Evolutionary conservation across 2,797 vertebrate species (phyloP).

Genomic region (Toxotes lorentzi): DNA sequence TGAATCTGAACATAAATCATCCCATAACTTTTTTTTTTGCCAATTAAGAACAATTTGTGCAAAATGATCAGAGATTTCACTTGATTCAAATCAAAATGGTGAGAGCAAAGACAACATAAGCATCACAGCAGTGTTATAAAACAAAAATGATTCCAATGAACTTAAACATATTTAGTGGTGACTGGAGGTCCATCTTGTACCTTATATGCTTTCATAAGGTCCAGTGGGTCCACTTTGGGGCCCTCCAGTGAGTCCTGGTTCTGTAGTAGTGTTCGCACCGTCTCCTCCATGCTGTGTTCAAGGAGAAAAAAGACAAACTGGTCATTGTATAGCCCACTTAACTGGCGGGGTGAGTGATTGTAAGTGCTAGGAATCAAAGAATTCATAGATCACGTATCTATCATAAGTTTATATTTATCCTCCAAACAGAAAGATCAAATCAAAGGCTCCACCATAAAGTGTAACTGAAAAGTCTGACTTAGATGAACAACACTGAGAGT

Average conservation of each 20-base stretch:
- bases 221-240: constrained; percentile 87
- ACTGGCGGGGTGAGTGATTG: background rate
- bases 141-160: background rate
- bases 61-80: background rate
- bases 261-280: constrained; percentile 89
- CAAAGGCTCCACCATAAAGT: background rate
- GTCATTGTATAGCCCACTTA: constrained; percentile 1
- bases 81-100: background rate
- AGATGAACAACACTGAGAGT: no score
- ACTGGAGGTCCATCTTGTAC: constrained; percentile 68
- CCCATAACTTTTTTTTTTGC: background rate
- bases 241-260: constrained; percentile 88
- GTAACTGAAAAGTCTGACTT: background rate
- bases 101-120: background rate
- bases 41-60: background rate
- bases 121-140: background rate
- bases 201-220: constrained; percentile 90
- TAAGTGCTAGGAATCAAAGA: background rate
- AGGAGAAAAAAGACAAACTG: constrained; percentile 20
- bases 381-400: background rate
- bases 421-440: no score
- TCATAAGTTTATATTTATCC: background rate
- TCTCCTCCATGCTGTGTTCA: constrained; percentile 92
- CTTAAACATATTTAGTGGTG: no score
- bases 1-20: background rate